These are phyloP conservation scores for Choloepus hoffmanni DNA, from an alignment of 2,113 vertebrate genomes.

Conservation along the genomic window DNA sequence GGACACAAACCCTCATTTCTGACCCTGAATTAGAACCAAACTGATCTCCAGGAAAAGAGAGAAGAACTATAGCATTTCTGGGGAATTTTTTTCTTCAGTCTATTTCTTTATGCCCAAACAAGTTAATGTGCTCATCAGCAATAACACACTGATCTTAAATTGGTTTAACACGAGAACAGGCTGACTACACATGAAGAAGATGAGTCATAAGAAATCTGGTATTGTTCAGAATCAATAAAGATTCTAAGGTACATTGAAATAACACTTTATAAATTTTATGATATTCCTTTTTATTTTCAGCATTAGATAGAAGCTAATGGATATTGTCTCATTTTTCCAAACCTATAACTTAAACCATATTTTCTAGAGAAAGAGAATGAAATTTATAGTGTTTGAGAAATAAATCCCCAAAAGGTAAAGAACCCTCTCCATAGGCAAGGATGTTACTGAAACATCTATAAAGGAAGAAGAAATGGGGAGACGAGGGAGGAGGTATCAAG, in stretches of 20 bases:
- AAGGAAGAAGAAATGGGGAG: background rate
- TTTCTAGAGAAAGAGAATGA: slow-evolving; percentile 34
- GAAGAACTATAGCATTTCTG: background rate
- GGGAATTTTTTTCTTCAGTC: slow-evolving; percentile 6
- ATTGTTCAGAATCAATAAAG: background rate
- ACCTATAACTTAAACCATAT: background rate
- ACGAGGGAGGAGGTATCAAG: background rate
- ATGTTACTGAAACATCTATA: background rate
- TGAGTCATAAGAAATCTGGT: background rate
- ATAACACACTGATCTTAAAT: background rate
- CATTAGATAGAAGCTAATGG: background rate
- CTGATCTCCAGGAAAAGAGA: background rate
- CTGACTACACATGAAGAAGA: background rate
- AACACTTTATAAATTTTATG: background rate
- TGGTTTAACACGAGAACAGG: background rate
- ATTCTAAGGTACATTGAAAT: background rate
- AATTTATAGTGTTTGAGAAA: slow-evolving; percentile 13
- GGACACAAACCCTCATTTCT: background rate
- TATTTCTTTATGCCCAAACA: slow-evolving; percentile 11
- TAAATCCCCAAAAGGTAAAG: slow-evolving; percentile 26
- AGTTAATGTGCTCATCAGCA: background rate
- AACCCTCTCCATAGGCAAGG: background rate
- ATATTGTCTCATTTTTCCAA: background rate
- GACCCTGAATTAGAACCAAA: slow-evolving; percentile 15
- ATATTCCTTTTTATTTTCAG: slow-evolving; percentile 38